These are phyloP conservation scores for Oryzias celebensis DNA, from an alignment of 2,113 vertebrate genomes.

Conservation along the genomic window DNA sequence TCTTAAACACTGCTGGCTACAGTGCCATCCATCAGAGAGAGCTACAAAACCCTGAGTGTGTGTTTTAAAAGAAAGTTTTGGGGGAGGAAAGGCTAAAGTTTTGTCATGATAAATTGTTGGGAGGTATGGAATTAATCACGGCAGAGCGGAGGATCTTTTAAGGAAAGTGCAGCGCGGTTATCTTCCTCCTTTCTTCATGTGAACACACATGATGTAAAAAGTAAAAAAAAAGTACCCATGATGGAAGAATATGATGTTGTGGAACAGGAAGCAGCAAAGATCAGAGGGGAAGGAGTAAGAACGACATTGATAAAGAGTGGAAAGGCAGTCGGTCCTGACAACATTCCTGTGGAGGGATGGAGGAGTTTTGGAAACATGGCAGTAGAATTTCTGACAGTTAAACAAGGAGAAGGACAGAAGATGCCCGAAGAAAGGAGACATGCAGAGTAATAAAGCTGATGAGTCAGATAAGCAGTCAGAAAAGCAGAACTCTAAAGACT, in stretches of 20 bases:
- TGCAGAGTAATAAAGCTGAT: no score
- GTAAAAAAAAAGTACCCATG: background rate
- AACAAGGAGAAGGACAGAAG: no score
- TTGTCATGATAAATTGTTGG: constrained; percentile 63
- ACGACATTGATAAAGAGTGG: no score
- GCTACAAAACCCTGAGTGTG: constrained; percentile 32
- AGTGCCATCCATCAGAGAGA: constrained; percentile 66
- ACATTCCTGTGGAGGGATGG: no score
- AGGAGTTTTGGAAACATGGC: no score
- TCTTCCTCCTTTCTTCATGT: constrained; percentile 22
- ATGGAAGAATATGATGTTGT: background rate
- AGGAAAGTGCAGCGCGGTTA: constrained; percentile 33
- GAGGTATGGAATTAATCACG: constrained; percentile 56
- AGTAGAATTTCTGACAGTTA: no score
- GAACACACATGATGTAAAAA: background rate
- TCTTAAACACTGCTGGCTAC: constrained; percentile 50
- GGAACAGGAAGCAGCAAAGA: no score
- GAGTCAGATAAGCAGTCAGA: no score
- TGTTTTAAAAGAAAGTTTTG: constrained; percentile 38
- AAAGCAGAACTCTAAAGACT: no score
- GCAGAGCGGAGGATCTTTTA: constrained; percentile 39
- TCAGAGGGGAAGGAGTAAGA: no score
- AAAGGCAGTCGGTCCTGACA: no score
- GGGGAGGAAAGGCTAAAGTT: constrained; percentile 33
- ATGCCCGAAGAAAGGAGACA: no score